phyloP scores from a whole-genome alignment of 2,797 vertebrate species.

The Pterois miles region DNA sequence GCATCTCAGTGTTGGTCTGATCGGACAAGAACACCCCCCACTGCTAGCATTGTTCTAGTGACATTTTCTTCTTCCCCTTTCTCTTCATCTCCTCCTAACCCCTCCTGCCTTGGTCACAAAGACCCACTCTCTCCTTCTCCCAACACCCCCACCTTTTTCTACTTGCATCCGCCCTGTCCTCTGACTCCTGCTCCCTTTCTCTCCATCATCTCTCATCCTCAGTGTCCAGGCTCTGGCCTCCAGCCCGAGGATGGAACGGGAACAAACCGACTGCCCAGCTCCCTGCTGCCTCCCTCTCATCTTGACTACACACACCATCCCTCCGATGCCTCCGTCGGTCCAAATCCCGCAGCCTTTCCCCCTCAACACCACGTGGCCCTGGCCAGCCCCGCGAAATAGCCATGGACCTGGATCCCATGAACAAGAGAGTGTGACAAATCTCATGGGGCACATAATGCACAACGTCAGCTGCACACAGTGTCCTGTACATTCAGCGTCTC shows the following conservation, averaged over 20 bases:
- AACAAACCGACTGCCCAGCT: conserved; percentile 72
- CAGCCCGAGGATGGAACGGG: conserved; percentile 73
- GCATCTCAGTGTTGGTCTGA: conserved; percentile 86
- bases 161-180: conserved; percentile 25
- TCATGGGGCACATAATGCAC: conserved; percentile 61
- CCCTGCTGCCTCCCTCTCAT: conserved; percentile 78
- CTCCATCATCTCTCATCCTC: conserved; percentile 58
- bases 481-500: conserved; percentile 47
- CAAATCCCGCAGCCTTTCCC: conserved; percentile 71
- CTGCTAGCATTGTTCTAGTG: conserved; percentile 21
- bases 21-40: conserved; percentile 78
- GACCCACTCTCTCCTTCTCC: background rate
- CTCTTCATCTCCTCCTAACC: background rate
- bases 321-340: conserved; percentile 55
- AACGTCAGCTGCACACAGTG: conserved; percentile 61
- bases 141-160: conserved; percentile 3
- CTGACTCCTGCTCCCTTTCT: conserved; percentile 42
- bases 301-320: conserved; percentile 77
- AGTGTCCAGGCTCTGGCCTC: conserved; percentile 69
- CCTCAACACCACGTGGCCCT: conserved; percentile 49
- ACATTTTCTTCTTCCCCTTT: conserved; percentile 10
- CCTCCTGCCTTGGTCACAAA: background rate
- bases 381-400: conserved; percentile 67
- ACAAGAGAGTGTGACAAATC: conserved; percentile 59
- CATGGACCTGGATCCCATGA: conserved; percentile 71